A percentile compares a stretch with the other conserved stretches of the same genome.
Evolutionary conservation across 2,888 invertebrate species (phyloP).

Genomic region (Agapostemon virescens): DNA sequence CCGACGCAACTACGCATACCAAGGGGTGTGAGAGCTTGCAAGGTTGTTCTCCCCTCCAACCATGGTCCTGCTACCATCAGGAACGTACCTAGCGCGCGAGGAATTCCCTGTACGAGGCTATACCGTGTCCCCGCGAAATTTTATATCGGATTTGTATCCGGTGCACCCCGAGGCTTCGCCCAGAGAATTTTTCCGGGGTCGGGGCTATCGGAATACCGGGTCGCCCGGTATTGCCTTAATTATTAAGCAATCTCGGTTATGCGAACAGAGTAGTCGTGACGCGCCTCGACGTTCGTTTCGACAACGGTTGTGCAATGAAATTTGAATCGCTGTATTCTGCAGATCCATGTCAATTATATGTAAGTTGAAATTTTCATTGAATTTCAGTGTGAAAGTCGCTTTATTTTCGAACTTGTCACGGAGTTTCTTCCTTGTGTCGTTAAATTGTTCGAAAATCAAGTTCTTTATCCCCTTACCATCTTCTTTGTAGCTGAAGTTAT

Average conservation of each 20-base stretch:
- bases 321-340: too few relatives aligned
- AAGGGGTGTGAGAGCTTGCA: slow-evolving; percentile 70
- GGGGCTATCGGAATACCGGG: background rate
- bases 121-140: slow-evolving; percentile 14
- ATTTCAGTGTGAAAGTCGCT: too few relatives aligned
- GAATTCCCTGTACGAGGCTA: slow-evolving; percentile 21
- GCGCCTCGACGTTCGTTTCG: slow-evolving; percentile 6
- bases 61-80: slow-evolving; percentile 59
- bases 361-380: too few relatives aligned
- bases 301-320: too few relatives aligned
- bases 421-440: too few relatives aligned
- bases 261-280: slow-evolving; percentile 19
- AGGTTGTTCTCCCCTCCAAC: slow-evolving; percentile 74
- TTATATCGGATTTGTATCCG: slow-evolving; percentile 1
- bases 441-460: too few relatives aligned
- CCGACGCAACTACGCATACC: slow-evolving; percentile 63
- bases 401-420: too few relatives aligned
- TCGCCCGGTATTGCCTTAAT: slow-evolving; percentile 46
- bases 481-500: too few relatives aligned
- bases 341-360: too few relatives aligned
- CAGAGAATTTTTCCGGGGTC: slow-evolving; percentile 8
- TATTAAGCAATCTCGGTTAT: slow-evolving; percentile 40
- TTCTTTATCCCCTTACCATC: too few relatives aligned
- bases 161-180: slow-evolving; percentile 6
- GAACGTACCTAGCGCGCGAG: slow-evolving; percentile 63